Base-by-base conservation (phyloP, 2,888 invertebrate genomes). In the Euzetes globulus region DNA sequence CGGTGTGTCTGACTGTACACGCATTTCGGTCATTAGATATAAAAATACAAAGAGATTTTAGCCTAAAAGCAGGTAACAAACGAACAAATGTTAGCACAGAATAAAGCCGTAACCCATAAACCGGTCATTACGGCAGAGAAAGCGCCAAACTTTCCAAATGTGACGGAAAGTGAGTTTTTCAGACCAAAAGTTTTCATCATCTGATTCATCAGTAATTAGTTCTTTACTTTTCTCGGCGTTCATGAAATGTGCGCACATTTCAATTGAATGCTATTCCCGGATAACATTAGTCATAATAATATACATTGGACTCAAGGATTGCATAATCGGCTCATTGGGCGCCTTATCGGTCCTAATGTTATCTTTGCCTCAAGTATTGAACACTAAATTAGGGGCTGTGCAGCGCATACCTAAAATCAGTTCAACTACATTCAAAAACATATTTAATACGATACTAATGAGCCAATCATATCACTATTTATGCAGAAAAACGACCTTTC, bases 1-100 rank as follows among this genome's bases (percentile, higher is more conserved):
- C 58, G 63, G 63, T 63, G 33, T n/a, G 33, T 17, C 29, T 63
- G 63, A 63, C 29, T 27, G 1, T 11, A 45, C 68, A 68, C 68
- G 68, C 68, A 68, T 68, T 68, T 68, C n/a, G 68, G 45, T 68
- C 68, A 68, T 68, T 68, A 68, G 68, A 22, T 58, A 33, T 47
- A 5, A 11, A 47, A 47, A 15, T 11, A 17, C 47, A 47, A 11
- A 47, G 47, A 17, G 47, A 19, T 55, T 22, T 7, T 6, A 33
- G 11, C 6, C 6, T 1, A 1, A 63, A 63, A 33, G 63, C 33
- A 63, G 63, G 63, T 63, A 63, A 63, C 27, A 7, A 41, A 37
- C 4, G 41, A 68, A 33, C 33, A 45, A 68, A 37, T 37, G 37
- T 68, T 68, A 41, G 68, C 33, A 19, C 37, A n/a, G 33, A 68